phyloP scores from a whole-genome alignment of 2,888 invertebrate species.

The Venusia cambrica region DNA sequence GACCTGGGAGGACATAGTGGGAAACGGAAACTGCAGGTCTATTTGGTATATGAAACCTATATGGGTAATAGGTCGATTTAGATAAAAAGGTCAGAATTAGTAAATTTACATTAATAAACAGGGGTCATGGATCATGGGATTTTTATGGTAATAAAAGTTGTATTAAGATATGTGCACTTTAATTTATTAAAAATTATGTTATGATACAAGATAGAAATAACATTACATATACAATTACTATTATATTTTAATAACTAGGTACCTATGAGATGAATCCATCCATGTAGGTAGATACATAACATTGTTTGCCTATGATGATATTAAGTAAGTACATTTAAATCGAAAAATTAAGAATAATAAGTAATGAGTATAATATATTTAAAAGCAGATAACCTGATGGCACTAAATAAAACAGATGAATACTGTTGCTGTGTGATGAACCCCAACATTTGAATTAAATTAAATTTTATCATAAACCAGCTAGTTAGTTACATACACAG shows the following conservation, averaged over 20 bases:
- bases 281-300: conserved; percentile 25
- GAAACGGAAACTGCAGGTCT: too few relatives aligned
- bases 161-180: conserved; percentile 61
- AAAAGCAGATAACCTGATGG: conserved; percentile 31
- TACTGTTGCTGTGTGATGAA: conserved; percentile 5
- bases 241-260: conserved; percentile 26
- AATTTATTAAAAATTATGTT: conserved; percentile 62
- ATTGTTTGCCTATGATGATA: conserved; percentile 22
- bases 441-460: too few relatives aligned
- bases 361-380: conserved; percentile 33
- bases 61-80: too few relatives aligned
- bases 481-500: too few relatives aligned
- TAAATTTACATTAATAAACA: too few relatives aligned
- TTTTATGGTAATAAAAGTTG: conserved; percentile 10
- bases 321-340: conserved; percentile 27
- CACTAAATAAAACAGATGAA: conserved; percentile 28
- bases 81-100: too few relatives aligned
- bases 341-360: conserved; percentile 28
- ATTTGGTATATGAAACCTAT: too few relatives aligned
- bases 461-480: too few relatives aligned
- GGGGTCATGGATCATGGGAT: too few relatives aligned
- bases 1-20: too few relatives aligned
- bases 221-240: conserved; percentile 34
- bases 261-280: conserved; percentile 29
- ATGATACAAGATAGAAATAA: conserved; percentile 51